Base-by-base conservation (phyloP, 2,113 vertebrate species). In the Spermophilus dauricus region DNA sequence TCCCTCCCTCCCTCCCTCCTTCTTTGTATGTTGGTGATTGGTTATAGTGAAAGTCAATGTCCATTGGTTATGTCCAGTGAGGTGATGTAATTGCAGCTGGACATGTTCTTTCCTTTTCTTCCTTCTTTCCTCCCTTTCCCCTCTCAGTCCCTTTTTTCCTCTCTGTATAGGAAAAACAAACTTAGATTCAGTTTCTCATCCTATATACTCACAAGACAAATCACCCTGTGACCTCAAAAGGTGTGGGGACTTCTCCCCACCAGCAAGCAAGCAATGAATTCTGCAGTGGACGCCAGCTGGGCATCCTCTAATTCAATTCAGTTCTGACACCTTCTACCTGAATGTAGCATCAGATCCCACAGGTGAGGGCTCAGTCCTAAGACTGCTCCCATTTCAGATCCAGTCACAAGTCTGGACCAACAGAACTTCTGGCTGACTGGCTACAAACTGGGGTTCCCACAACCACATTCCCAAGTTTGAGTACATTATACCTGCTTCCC, bases 361-460 rank as follows among this genome's bases (percentile, higher is more conserved):
- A 24, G 34, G n/a, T 37, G 28, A 39, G 42, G 34, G 8, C n/a
- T 73, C 20, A 56, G 53, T 1, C 51, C 65, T 34, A 48, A 45
- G 48, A 18, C 34, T 8, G 24, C 9, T 61, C 30, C 39, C 16
- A 37, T 18, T 14, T 72, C 65, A 81, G 76, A 88, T 24, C 32
- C 22, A 32, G 32, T 67, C 6, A 0, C 45, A 39, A 86, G 18
- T 51, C 65, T 51, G 39, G 20, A 5, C 34, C 34, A 48, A 53
- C 22, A 78, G 65, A 78, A 61, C 65, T 72, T 87, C 63, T 81
- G 84, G 8, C 56, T 63, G 67, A n/a, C 63, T 88, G 85, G 37
- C 32, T 63, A 32, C 39, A 73, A 63, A 32, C 26, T 73, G 26
- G 76, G 34, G 24, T 63, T 39, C 26, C 53, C 28, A 16, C 8